These are phyloP conservation scores for Larimichthys polyactis DNA, from an alignment of 2,113 vertebrate species.

Conservation along the genomic window DNA sequence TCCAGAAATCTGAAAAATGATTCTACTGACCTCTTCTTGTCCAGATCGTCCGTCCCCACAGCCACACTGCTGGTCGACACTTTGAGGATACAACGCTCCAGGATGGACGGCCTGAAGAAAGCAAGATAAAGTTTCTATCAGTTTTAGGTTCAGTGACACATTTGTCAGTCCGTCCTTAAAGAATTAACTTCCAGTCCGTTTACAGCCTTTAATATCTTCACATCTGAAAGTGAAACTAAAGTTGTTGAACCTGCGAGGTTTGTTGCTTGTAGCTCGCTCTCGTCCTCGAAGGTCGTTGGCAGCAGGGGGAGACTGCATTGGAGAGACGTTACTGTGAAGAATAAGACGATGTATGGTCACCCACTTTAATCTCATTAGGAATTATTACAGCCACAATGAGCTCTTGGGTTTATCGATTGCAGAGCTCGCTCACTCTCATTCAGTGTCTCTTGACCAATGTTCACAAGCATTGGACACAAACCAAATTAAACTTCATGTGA, in stretches of 20 bases:
- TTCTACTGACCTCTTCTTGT: conserved; percentile 62
- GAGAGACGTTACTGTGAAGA: conserved; percentile 70
- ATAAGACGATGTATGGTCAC: neutral
- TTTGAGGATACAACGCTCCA: conserved; percentile 86
- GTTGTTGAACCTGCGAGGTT: conserved; percentile 73
- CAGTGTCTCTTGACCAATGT: no score
- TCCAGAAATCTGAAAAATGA: neutral
- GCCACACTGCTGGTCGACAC: conserved; percentile 87
- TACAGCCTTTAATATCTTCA: neutral
- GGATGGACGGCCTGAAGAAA: conserved; percentile 80
- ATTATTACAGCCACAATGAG: no score
- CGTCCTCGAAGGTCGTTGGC: conserved; percentile 53
- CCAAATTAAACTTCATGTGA: no score
- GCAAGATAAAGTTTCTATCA: neutral
- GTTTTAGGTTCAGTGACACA: neutral
- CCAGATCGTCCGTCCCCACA: conserved; percentile 86
- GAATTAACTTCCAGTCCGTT: no score
- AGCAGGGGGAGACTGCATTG: conserved; percentile 49
- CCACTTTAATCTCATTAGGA: no score
- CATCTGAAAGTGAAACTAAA: neutral
- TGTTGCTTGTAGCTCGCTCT: conserved; percentile 53
- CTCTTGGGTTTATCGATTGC: no score
- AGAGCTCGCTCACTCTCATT: no score
- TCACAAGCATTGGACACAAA: no score
- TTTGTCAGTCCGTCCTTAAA: no score